Conservation (phyloP, 2,888 invertebrate species). For the Plagodis pulveraria region DNA sequence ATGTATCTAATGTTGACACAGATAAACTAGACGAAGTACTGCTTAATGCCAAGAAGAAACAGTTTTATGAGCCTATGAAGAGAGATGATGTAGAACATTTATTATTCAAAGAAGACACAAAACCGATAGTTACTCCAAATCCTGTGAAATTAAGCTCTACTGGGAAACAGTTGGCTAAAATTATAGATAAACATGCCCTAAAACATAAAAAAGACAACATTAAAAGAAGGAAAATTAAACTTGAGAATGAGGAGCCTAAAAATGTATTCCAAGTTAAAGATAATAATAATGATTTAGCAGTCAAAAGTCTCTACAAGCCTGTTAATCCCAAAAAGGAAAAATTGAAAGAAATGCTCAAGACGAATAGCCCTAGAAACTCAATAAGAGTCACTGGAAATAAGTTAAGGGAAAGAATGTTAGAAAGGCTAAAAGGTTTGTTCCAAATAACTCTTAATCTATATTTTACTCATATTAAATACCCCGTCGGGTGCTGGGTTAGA, state of each 20-base stretch:
- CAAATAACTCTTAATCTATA: neutral
- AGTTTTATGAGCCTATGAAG: conserved; percentile 53
- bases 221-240: conserved; percentile 9
- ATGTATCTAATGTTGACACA: conserved; percentile 45
- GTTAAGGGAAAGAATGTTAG: conserved; percentile 88
- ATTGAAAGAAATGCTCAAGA: conserved; percentile 49
- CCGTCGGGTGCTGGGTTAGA: too few relatives aligned
- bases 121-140: conserved; percentile 22
- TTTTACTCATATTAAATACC: too few relatives aligned
- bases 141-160: conserved; percentile 6
- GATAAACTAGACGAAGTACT: conserved; percentile 61
- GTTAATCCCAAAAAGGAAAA: conserved; percentile 47
- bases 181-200: conserved; percentile 10
- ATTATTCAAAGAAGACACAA: conserved; percentile 43
- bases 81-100: conserved; percentile 55
- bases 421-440: conserved; percentile 87
- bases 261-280: conserved; percentile 15
- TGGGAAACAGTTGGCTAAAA: conserved; percentile 14
- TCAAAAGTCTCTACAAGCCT: conserved; percentile 23
- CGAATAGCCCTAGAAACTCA: conserved; percentile 49
- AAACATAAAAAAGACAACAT: conserved; percentile 10
- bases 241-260: conserved; percentile 5
- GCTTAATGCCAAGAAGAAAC: conserved; percentile 61
- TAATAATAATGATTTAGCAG: conserved; percentile 13
- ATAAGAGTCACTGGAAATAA: conserved; percentile 57